A percentile compares a stretch with the other conserved stretches of the same genome.
phyloP scores from a whole-genome alignment of 2,113 vertebrate genomes.

The Leucopsar rothschildi region DNA sequence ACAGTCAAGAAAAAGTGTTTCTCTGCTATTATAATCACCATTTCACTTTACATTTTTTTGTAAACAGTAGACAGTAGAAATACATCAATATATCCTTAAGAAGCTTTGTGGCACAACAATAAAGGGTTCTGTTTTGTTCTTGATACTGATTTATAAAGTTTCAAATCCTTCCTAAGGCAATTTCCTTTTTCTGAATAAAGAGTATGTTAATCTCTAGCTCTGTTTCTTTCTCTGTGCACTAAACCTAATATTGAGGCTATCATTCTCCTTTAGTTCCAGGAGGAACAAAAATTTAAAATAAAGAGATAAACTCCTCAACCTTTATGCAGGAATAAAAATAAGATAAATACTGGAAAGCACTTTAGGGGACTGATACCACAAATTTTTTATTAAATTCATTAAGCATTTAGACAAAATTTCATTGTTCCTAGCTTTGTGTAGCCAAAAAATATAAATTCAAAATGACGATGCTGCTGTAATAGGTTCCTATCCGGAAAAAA shows the following conservation, averaged over 20 bases:
- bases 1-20: slow-evolving; percentile 16
- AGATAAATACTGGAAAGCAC: not conserved
- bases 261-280: slow-evolving; percentile 20
- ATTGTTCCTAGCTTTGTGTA: not conserved
- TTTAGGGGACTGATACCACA: not conserved
- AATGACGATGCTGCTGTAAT: not conserved
- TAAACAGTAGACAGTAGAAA: not conserved
- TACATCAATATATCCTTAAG: slow-evolving; percentile 44
- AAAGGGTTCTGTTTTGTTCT: slow-evolving; percentile 50
- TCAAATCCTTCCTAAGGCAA: slow-evolving; percentile 65
- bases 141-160: slow-evolving; percentile 67
- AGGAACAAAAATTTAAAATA: slow-evolving; percentile 17
- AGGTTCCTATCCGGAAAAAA: not conserved
- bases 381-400: not conserved
- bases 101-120: slow-evolving; percentile 48
- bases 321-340: not conserved
- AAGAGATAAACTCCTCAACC: not conserved
- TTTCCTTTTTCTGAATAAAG: slow-evolving; percentile 57
- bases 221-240: slow-evolving; percentile 38
- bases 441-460: not conserved
- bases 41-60: not conserved
- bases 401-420: not conserved
- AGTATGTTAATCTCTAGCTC: slow-evolving; percentile 50
- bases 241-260: slow-evolving; percentile 50
- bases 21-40: not conserved